A percentile compares a stretch with the other conserved stretches of the same genome.
These are phyloP conservation scores for Drosophila maculinotata DNA, from an alignment of 2,888 invertebrate species.

Conservation along the genomic window DNA sequence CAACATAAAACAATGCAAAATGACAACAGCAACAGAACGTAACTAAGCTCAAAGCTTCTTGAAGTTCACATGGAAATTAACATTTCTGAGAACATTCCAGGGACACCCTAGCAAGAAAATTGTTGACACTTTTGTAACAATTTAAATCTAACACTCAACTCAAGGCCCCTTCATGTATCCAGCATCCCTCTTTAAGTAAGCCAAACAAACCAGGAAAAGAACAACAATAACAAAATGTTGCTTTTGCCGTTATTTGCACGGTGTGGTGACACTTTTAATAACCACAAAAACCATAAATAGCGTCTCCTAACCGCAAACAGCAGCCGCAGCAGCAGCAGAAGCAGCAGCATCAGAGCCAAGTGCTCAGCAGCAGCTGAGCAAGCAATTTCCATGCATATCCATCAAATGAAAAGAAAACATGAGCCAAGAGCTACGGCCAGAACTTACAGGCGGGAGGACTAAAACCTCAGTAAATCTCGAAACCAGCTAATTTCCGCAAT, in stretches of 20 bases:
- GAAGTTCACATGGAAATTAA: background rate
- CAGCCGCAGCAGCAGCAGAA: constrained; percentile 18
- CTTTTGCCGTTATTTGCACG: constrained; percentile 66
- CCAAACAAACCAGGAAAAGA: background rate
- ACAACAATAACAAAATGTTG: constrained; percentile 7
- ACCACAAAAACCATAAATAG: constrained; percentile 73
- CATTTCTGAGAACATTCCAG: background rate
- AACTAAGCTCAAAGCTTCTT: background rate
- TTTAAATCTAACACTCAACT: constrained; percentile 36
- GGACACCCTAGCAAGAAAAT: background rate
- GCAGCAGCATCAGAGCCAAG: constrained; percentile 15
- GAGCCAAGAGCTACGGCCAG: constrained; percentile 12
- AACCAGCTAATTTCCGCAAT: constrained; percentile 76
- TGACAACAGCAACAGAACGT: background rate
- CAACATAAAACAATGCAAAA: background rate
- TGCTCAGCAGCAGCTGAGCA: constrained; percentile 43
- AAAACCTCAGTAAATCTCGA: constrained; percentile 52
- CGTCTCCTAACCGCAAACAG: constrained; percentile 50
- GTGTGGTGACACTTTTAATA: constrained; percentile 73
- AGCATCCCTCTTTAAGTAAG: constrained; percentile 28
- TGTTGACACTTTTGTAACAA: constrained; percentile 10
- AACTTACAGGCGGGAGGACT: background rate
- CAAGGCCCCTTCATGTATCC: constrained; percentile 3
- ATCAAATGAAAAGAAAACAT: constrained; percentile 70
- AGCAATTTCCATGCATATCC: constrained; percentile 73